Evolutionary conservation across 1,140 invertebrate genomes (phyloP).

Genomic region (Leptoteleia sp.): DNA sequence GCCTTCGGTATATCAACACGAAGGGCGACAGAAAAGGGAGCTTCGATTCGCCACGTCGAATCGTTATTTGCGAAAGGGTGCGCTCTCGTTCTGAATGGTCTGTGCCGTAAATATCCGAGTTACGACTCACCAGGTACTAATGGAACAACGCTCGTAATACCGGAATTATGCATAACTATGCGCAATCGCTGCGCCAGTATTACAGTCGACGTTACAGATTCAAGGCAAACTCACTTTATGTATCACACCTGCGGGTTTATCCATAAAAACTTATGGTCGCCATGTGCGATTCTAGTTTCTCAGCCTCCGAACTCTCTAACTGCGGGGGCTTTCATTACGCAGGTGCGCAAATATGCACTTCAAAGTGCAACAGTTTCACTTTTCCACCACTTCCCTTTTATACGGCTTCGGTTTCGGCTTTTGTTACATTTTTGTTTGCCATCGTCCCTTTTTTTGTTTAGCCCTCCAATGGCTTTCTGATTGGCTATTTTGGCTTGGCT

Average conservation of each 20-base stretch:
- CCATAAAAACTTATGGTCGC: constrained; percentile 68
- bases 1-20: constrained; percentile 18
- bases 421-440: not conserved
- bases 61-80: constrained; percentile 57
- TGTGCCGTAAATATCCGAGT: constrained; percentile 66
- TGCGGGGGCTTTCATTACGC: constrained; percentile 44
- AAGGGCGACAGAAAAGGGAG: constrained; percentile 14
- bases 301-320: constrained; percentile 43
- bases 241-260: constrained; percentile 65
- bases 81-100: constrained; percentile 56
- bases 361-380: constrained; percentile 54
- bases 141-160: constrained; percentile 66
- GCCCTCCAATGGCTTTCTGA: not conserved
- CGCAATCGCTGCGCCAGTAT: constrained; percentile 53
- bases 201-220: constrained; percentile 59
- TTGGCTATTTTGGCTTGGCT: not conserved
- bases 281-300: constrained; percentile 61
- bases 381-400: constrained; percentile 30
- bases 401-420: not conserved
- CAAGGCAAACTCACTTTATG: constrained; percentile 64
- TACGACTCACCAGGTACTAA: constrained; percentile 67
- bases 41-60: constrained; percentile 59
- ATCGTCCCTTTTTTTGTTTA: not conserved
- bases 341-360: constrained; percentile 42
- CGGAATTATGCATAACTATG: constrained; percentile 64